Evolutionary conservation across 2,797 vertebrate genomes (phyloP), one percentile per base, ranked within the genome.

Genomic region (Xerus rutilus): DNA sequence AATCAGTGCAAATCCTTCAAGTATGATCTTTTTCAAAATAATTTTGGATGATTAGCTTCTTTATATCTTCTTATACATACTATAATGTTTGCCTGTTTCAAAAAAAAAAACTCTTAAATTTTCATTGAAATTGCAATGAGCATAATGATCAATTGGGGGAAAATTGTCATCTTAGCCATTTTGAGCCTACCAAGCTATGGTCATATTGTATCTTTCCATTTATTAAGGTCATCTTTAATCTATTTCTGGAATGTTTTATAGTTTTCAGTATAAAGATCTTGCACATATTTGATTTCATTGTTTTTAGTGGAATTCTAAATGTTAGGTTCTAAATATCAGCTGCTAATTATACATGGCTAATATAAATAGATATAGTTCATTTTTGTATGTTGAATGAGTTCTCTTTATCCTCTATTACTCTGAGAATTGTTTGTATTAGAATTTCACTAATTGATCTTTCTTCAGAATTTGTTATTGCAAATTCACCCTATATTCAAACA

Each of bases 11-110:
- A 39, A 77, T 49, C 28, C 82, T 83, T 82, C 52, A 90, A 82
- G 35, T 84, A 64, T 28, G 21, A 39, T 84, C 47, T 72, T 84
- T 94, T 91, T 65, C 25, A 88, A 87, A 94, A 73, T 30, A 43
- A 2, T 54, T 92, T 70, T 76, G 64, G 62, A 70, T 95, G 7
- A 15, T 73, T 72, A 83, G 21, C n/a, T 72, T 79, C 79, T 94
- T 88, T 73, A 28, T 20, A 73, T n/a, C 47, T 67, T 94, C 47
- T 78, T 77, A 45, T 57, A 88, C 69, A 94, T 94, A 88, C 87
- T 70, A 65, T 47, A 88, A 47, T 57, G 9, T 8, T 87, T 91
- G 72, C 47, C 32, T 49, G 14, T 73, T 70, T 76, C 23, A 7
- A n/a, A 32, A 21, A 23, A 77, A 17, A 23, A 69, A 30, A 1